A percentile compares a stretch with the other conserved stretches of the same genome.
These are phyloP conservation scores for Bostrychus sinensis DNA, from an alignment of 2,113 vertebrate genomes.

Conservation along the genomic window DNA sequence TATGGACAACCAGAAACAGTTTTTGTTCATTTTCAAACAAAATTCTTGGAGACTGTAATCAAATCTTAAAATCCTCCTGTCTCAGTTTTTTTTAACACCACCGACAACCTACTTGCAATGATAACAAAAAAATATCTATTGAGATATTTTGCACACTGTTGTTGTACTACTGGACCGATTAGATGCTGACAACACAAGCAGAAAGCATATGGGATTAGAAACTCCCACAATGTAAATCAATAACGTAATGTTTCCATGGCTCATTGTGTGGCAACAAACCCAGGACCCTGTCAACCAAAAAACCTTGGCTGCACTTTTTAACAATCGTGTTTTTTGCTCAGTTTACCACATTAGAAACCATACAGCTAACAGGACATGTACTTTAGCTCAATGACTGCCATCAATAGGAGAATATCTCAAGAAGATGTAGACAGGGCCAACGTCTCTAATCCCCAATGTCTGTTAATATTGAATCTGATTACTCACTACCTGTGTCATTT, in stretches of 20 bases:
- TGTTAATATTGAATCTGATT: conserved; percentile 14
- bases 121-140: no score
- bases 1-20: no score
- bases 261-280: conserved; percentile 5
- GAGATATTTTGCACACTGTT: not conserved
- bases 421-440: not conserved
- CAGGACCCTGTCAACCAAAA: not conserved
- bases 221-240: not conserved
- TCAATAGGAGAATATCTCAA: not conserved
- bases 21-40: no score
- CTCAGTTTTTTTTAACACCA: no score
- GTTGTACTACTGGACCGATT: no score
- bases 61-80: no score
- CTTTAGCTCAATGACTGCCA: not conserved
- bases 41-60: no score
- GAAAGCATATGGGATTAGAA: not conserved
- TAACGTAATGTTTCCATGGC: conserved; percentile 4
- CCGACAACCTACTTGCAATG: no score
- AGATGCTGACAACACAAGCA: not conserved
- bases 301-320: conserved; percentile 8
- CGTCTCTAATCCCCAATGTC: conserved; percentile 2
- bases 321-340: not conserved
- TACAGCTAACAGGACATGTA: not conserved
- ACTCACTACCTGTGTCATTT: conserved; percentile 19
- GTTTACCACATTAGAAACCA: conserved; percentile 7